Evolutionary conservation across 2,888 invertebrate genomes (phyloP), one percentile per base, ranked within the genome.

Genomic region (Pyralis farinalis): DNA sequence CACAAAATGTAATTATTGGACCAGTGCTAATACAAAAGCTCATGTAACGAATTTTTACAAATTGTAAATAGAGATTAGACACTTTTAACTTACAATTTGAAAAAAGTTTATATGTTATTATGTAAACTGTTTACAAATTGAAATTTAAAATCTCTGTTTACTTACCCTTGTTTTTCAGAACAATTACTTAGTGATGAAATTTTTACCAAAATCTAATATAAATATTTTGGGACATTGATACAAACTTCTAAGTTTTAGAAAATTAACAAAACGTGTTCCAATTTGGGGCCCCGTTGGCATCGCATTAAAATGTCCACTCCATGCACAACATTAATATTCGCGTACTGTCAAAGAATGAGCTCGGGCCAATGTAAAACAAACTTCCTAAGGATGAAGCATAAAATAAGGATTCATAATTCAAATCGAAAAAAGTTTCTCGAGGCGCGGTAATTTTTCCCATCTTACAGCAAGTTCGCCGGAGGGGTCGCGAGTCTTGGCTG

Each of bases 321-420:
- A 69, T 62, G 58, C 60, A 53, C 60, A 63, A 57, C 65, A 72
- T 75, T 77, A 76, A 75, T 75, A 77, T 81, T 79, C 69, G 56
- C 65, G 54, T 59, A 57, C 63, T 64, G 67, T 71, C 74, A 76
- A 69, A 73, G 68, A 78, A 79, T 74, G 67, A 70, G 65, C 67
- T 63, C 46, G 56, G 64, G 66, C 67, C 74, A 69, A 76, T 84
- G 74, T 82, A 68, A 78, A 82, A 80, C 78, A 79, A 86, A 85
- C 76, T 82, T 82, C 64, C 57, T 71, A 68, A 71, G 76, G 71
- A 68, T 72, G 73, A 62, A 78, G 79, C 79, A 78, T 83, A 79
- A 84, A 87, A 85, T 86, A 87, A 86, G 83, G 84, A 86, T 85
- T 85, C 86, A 86, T 88, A 88, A 87, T 87, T 88, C 86, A 85